Conservation (phyloP, 2,888 invertebrate species). For the Crocallis elinguaria region DNA sequence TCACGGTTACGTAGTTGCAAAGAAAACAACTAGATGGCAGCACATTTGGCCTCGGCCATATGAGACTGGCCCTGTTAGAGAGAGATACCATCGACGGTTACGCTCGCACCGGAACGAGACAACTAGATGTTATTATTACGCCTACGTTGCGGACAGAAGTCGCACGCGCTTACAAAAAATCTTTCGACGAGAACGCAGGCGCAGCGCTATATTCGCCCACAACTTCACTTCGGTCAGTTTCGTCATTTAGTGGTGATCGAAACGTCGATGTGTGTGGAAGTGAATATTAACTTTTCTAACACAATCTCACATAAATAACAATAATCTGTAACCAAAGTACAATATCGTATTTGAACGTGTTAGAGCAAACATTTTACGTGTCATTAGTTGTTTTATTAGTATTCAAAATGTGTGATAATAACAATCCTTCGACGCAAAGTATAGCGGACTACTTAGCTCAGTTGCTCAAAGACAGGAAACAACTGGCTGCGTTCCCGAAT, state of each 20-base stretch:
- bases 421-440: slow-evolving; percentile 93
- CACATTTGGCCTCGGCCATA: slow-evolving; percentile 50
- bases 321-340: slow-evolving; percentile 81
- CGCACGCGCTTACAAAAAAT: slow-evolving; percentile 82
- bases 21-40: slow-evolving; percentile 72
- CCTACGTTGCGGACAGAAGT: slow-evolving; percentile 77
- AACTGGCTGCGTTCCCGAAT: slow-evolving; percentile 99
- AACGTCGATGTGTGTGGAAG: slow-evolving; percentile 83
- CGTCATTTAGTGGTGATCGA: slow-evolving; percentile 83
- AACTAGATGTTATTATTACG: slow-evolving; percentile 72
- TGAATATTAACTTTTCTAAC: slow-evolving; percentile 84
- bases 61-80: slow-evolving; percentile 40
- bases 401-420: slow-evolving; percentile 84
- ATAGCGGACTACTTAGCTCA: slow-evolving; percentile 99
- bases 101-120: slow-evolving; percentile 61
- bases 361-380: slow-evolving; percentile 77
- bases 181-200: slow-evolving; percentile 76
- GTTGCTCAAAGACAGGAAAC: slow-evolving; percentile 99
- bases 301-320: slow-evolving; percentile 82
- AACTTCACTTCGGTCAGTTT: slow-evolving; percentile 83
- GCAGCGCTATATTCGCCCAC: slow-evolving; percentile 82
- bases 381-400: slow-evolving; percentile 69
- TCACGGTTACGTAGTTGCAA: slow-evolving; percentile 50
- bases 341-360: slow-evolving; percentile 74
- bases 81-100: slow-evolving; percentile 42